Base-by-base conservation (phyloP, 1,140 invertebrate genomes). In the Xylocopa sonorina region DNA sequence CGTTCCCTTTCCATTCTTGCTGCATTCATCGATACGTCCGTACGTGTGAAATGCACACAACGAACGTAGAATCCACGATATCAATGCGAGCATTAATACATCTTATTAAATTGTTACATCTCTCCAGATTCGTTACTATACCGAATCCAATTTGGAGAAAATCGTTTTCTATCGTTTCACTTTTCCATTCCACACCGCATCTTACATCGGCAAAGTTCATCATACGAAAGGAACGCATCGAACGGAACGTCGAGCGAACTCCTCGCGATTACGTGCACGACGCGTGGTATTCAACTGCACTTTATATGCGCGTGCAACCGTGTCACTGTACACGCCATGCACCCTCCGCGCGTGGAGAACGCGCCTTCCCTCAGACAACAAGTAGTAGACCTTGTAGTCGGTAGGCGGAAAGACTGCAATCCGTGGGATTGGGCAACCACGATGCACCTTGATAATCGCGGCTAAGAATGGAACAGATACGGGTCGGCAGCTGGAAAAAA, bases 381-480 rank as follows among this genome's bases (percentile, higher is more conserved):
- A 41, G 60, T 67, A 77, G 38, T n/a, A n/a, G 43, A 10, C 41
- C 24, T 32, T 21, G 38, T 50, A 38, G 53, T 57, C 43, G 67
- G 46, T 50, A 62, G 48, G 75, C 48, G 74, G 62, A 76, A 68
- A 76, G 29, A 9, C 46, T 18, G 16, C 48, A 18, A 41, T 21
- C 66, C 27, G 50, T 55, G 16, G 51, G 63, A 68, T 76, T 76
- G 74, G 38, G 51, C 41, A 76, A 68, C 63, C 68, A 27, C n/a
- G 66, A 83, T 82, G 80, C 80, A 67, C 50, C 50, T 73, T 60
- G 81, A 62, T 83, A 62, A 53, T 50, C 62, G 75, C 63, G 62
- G 21, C 41, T 43, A 60, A 55, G n/a, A 48, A 21, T 71, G 74
- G 46, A 78, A 78, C 73, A 60, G 38, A n/a, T 29, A 43, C 55